A percentile compares a stretch with the other conserved stretches of the same genome.
phyloP scores from a whole-genome alignment of 37 sponge, comb jelly and placozoan genomes.

The Spongia lamella region DNA sequence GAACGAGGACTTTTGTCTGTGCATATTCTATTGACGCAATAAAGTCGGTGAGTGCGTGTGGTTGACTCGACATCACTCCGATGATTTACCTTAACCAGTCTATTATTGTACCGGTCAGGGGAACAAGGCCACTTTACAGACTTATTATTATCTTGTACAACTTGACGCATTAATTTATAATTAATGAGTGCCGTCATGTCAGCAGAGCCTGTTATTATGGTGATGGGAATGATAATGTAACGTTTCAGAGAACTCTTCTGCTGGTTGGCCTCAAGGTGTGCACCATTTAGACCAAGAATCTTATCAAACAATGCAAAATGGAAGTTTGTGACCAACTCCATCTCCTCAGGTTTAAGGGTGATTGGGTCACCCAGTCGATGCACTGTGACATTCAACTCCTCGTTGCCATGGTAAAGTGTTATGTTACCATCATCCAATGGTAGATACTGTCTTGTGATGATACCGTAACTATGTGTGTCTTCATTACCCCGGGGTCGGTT shows the following conservation, averaged over 20 bases:
- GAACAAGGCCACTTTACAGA: slow-evolving; percentile 35
- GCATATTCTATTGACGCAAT: slow-evolving; percentile 35
- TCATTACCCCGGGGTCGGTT: too few species aligned
- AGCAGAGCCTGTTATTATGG: background rate
- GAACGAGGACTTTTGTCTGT: slow-evolving; percentile 17
- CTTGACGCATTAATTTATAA: too few species aligned
- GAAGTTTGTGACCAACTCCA: slow-evolving; percentile 12
- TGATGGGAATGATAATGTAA: slow-evolving; percentile 63
- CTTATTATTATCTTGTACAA: too few species aligned
- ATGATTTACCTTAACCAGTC: background rate
- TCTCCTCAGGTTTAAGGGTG: slow-evolving; percentile 13
- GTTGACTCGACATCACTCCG: background rate
- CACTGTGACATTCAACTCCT: slow-evolving; percentile 35
- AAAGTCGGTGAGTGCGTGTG: background rate
- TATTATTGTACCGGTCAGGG: slow-evolving; percentile 13
- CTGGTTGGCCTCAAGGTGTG: slow-evolving; percentile 9
- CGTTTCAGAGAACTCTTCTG: slow-evolving; percentile 1
- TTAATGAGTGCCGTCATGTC: too few species aligned
- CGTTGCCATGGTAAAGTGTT: slow-evolving; percentile 48
- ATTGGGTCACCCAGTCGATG: slow-evolving; percentile 7
- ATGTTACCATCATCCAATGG: slow-evolving; percentile 57
- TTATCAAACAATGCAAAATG: slow-evolving; percentile 44
- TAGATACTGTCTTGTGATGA: slow-evolving; percentile 48
- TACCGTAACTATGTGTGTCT: slow-evolving; percentile 11
- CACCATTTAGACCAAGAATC: slow-evolving; percentile 33